These are phyloP conservation scores for Drosophila triauraria DNA, from an alignment of 1,140 invertebrate genomes.

Conservation along the genomic window DNA sequence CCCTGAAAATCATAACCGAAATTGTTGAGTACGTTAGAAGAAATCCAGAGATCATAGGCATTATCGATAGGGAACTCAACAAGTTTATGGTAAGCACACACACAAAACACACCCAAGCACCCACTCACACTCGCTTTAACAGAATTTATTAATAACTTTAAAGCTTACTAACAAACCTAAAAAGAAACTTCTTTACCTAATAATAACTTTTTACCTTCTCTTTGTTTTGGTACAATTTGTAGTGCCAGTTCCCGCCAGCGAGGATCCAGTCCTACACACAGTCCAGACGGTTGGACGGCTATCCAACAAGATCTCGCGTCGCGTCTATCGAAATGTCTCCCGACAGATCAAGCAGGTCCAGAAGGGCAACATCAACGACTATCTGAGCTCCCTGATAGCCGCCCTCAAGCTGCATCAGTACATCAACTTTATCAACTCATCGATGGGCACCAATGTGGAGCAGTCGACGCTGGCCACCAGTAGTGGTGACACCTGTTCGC, in stretches of 20 bases:
- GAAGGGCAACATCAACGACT: conserved; percentile 87
- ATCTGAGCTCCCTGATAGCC: conserved; percentile 87
- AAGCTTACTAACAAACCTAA: not conserved
- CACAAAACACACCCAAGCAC: conserved; percentile 2
- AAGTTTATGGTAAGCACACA: conserved; percentile 80
- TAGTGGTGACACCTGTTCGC: conserved; percentile 56
- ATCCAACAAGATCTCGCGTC: conserved; percentile 89
- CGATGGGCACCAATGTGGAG: conserved; percentile 83
- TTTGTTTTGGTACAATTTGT: conserved; percentile 39
- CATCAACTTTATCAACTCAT: conserved; percentile 85
- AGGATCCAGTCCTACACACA: conserved; percentile 89
- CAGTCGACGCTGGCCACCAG: conserved; percentile 63
- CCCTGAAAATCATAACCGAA: conserved; percentile 82
- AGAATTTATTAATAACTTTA: conserved; percentile 1
- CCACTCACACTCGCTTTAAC: conserved; percentile 3
- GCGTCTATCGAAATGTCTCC: conserved; percentile 88
- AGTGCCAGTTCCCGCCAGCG: conserved; percentile 87
- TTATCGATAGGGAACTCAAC: conserved; percentile 84
- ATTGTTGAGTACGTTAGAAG: conserved; percentile 83
- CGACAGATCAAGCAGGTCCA: conserved; percentile 87
- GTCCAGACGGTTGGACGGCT: conserved; percentile 89
- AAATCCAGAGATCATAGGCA: conserved; percentile 80
- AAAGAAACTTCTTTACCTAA: conserved; percentile 4
- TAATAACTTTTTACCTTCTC: not conserved
- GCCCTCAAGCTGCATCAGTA: conserved; percentile 88